These are phyloP conservation scores for Diabrotica undecimpunctata DNA, from an alignment of 1,140 invertebrate genomes.

Conservation along the genomic window DNA sequence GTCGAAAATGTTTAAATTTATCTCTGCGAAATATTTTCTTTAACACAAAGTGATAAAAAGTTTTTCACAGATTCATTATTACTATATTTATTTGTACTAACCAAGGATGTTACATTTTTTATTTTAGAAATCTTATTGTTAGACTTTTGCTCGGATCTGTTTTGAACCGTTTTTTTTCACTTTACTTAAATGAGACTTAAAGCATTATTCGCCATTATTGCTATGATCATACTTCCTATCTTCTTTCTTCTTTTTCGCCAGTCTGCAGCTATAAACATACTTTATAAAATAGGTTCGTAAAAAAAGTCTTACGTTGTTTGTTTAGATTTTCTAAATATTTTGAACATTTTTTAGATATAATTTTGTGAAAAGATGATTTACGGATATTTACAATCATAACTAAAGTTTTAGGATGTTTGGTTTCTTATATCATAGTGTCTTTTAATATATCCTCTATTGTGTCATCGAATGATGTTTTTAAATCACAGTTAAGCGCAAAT, in stretches of 20 bases:
- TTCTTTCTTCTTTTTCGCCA: background rate
- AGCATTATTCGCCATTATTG: background rate
- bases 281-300: no score
- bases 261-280: background rate
- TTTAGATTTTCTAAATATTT: background rate
- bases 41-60: background rate
- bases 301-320: background rate
- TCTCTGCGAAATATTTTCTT: background rate
- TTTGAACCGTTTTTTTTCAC: background rate
- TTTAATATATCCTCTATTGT: background rate
- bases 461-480: background rate
- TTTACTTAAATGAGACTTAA: background rate
- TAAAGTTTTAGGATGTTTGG: background rate
- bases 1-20: background rate
- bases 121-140: background rate
- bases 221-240: background rate
- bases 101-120: background rate
- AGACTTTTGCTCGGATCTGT: background rate
- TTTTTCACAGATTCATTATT: background rate
- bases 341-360: background rate
- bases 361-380: background rate
- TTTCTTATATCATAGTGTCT: background rate
- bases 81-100: background rate
- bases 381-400: background rate
- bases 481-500: background rate